Percentiles rank a stretch among this genome's conserved stretches.
These are phyloP conservation scores for Drosophila sp. DNA, from an alignment of 1,140 invertebrate genomes.

Conservation along the genomic window DNA sequence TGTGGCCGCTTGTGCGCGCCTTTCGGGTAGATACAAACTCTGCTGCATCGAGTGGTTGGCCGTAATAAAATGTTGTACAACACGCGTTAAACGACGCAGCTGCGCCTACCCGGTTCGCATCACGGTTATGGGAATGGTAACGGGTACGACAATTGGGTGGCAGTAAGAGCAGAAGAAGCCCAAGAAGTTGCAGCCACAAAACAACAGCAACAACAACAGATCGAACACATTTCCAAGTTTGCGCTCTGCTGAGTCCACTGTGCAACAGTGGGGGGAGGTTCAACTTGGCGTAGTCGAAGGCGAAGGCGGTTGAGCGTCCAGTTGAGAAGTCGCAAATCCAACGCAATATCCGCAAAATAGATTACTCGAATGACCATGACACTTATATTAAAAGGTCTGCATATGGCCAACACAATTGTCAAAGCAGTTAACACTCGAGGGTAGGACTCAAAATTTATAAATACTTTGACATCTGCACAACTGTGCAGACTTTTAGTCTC, in stretches of 20 bases:
- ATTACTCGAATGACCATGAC: slow-evolving; percentile 9
- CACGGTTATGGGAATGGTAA: slow-evolving; percentile 5
- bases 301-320: slow-evolving; percentile 6
- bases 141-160: slow-evolving; percentile 34
- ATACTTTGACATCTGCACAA: too few species aligned
- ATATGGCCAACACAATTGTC: not conserved
- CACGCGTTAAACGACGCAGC: slow-evolving; percentile 61
- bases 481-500: too few species aligned
- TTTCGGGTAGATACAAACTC: slow-evolving; percentile 61
- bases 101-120: slow-evolving; percentile 46
- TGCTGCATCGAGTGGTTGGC: slow-evolving; percentile 63
- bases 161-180: slow-evolving; percentile 44
- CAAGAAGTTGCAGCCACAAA: slow-evolving; percentile 46
- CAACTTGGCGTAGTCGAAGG: not conserved
- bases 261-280: slow-evolving; percentile 1
- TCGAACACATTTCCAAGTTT: slow-evolving; percentile 24
- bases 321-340: not conserved
- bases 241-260: slow-evolving; percentile 24
- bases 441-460: not conserved
- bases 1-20: slow-evolving; percentile 37
- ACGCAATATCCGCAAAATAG: slow-evolving; percentile 14
- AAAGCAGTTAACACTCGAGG: not conserved
- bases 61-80: slow-evolving; percentile 64
- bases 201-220: not conserved
- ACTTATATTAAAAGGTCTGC: slow-evolving; percentile 5